These are phyloP conservation scores for Phainopepla nitens DNA, from an alignment of 2,113 vertebrate genomes.

Conservation along the genomic window DNA sequence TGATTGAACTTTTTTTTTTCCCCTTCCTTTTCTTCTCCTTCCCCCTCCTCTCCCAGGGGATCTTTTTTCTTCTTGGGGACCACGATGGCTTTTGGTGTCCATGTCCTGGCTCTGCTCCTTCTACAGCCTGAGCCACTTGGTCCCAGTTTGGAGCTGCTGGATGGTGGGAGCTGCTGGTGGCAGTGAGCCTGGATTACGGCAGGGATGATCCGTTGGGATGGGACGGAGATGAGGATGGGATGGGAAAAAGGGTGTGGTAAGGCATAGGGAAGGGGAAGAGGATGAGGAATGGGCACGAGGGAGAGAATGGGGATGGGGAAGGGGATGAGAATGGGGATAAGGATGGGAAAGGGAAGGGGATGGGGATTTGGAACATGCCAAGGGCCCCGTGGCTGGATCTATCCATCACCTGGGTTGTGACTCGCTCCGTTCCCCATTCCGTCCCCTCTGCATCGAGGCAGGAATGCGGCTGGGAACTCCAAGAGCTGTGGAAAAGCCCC, in stretches of 20 bases:
- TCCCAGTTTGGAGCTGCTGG: too few species aligned
- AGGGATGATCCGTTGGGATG: neutral
- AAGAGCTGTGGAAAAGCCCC: neutral
- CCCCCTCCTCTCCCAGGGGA: neutral
- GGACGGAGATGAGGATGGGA: neutral
- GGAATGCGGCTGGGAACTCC: fast-evolving
- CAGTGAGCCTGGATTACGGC: fast-evolving
- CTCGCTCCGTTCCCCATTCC: neutral
- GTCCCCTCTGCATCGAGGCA: neutral
- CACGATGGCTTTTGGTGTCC: neutral
- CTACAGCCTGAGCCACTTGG: fast-evolving
- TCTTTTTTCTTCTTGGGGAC: neutral
- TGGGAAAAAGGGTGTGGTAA: neutral
- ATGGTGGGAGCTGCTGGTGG: neutral
- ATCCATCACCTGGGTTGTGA: fast-evolving
- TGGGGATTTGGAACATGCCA: fast-evolving
- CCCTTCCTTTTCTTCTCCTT: neutral
- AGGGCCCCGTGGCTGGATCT: neutral
- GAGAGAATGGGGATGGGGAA: neutral
- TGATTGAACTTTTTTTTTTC: slow-evolving; percentile 70
- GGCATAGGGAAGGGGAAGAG: too few species aligned
- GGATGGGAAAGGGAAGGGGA: too few species aligned
- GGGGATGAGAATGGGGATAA: too few species aligned
- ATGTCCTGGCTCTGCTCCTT: neutral
- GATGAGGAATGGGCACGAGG: fast-evolving